Conservation (phyloP, 2,113 vertebrate genomes). For the Mus pahari region DNA sequence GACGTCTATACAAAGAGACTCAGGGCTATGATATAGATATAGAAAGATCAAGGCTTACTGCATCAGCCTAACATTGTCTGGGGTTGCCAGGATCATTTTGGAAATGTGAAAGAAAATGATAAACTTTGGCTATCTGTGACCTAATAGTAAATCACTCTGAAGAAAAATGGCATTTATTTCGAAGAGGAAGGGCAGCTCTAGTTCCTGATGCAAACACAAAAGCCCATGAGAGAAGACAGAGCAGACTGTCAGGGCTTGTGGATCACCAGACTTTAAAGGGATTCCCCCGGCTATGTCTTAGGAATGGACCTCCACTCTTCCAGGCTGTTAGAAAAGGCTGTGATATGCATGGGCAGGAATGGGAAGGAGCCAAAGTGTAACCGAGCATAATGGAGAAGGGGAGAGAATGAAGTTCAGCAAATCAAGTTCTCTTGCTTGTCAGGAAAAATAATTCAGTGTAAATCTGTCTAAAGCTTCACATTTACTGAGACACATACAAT, state of each 20-base stretch:
- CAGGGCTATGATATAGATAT: background rate
- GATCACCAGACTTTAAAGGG: background rate
- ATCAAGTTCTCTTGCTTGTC: background rate
- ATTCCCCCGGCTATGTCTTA: background rate
- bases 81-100: background rate
- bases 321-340: background rate
- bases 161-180: background rate
- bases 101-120: conserved; percentile 22
- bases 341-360: background rate
- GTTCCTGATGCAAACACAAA: background rate
- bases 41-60: background rate
- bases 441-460: background rate
- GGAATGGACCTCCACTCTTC: background rate
- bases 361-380: background rate
- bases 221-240: background rate
- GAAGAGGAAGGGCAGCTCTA: background rate
- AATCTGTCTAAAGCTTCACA: background rate
- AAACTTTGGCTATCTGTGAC: background rate
- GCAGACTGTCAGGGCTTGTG: background rate
- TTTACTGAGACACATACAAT: background rate
- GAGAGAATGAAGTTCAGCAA: background rate
- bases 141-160: background rate
- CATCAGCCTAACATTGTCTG: background rate
- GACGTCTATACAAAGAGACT: background rate
- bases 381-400: background rate